Evolutionary conservation across 2,888 invertebrate genomes (phyloP).

Genomic region (Andrena minutula): DNA sequence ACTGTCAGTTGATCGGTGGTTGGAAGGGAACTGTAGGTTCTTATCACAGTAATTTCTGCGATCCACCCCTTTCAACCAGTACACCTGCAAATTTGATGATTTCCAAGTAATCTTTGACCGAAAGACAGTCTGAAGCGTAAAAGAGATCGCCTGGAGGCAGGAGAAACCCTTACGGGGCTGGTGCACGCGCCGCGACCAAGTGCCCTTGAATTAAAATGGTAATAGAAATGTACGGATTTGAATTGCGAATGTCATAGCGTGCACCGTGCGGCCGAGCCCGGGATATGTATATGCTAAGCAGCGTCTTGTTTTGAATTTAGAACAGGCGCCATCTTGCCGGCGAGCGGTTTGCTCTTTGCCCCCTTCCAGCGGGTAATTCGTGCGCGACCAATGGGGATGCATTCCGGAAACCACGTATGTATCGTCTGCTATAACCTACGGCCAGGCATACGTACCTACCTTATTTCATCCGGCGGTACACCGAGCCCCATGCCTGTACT

Average conservation of each 20-base stretch:
- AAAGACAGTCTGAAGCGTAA: not conserved
- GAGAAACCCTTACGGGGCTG: constrained; percentile 36
- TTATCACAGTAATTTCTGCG: not conserved
- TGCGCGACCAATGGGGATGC: constrained; percentile 76
- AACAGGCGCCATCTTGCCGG: constrained; percentile 84
- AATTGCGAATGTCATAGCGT: constrained; percentile 85
- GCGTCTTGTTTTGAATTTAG: constrained; percentile 85
- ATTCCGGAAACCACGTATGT: constrained; percentile 72
- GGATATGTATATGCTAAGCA: constrained; percentile 85
- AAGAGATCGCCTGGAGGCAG: not conserved
- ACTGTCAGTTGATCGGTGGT: not conserved
- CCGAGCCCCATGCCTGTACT: constrained; percentile 56
- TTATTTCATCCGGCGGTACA: constrained; percentile 63
- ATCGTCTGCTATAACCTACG: constrained; percentile 58
- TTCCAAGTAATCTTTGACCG: no score
- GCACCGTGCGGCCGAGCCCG: constrained; percentile 73
- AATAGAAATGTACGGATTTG: constrained; percentile 85
- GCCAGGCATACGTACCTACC: constrained; percentile 63
- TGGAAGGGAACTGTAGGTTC: constrained; percentile 13
- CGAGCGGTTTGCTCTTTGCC: constrained; percentile 83
- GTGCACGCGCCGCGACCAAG: constrained; percentile 63
- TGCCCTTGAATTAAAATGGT: constrained; percentile 84
- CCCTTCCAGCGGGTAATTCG: constrained; percentile 80
- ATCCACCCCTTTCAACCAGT: no score
- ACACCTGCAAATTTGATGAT: no score